Base-by-base conservation (phyloP, 2,888 invertebrate species). In the Salpingus planirostris region DNA sequence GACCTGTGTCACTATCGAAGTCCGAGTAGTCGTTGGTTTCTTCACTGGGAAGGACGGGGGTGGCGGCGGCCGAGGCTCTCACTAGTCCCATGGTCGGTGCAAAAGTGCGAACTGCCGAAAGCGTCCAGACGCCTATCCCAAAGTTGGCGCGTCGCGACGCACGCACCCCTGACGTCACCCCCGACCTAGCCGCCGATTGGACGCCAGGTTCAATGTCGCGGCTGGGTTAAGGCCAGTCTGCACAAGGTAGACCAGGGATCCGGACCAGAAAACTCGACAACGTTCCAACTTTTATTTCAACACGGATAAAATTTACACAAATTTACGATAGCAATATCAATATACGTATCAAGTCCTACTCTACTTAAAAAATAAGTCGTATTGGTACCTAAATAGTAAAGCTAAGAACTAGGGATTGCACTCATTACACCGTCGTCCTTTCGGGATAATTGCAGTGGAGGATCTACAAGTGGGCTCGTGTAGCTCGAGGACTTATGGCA, bases 81-180 rank as follows among this genome's bases (percentile, higher is more conserved):
- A 41, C 48, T 36, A 48, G 42, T 42, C 47, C 48, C 48, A 48
- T 48, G 44, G 36, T 47, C 46, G 37, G 43, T 11, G 33, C 13
- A 15, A 28, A 24, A 38, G 31, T 41, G 38, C 28, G 18, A 11
- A 32, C 28, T 27, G 10, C 13, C 12, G 29, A 24, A 33, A 37
- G 40, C 35, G 42, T 43, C 44, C 24, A 29, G 44, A 44, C 43
- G 44, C 39, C 36, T 40, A 21, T 34, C 31, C 31, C 36, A 40
- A 50, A 49, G 44, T 52, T 54, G 49, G 50, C 49, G 52, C 50
- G 43, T 37, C 33, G 36, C 43, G 48, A 36, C 48, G 52, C 50
- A 50, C 54, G 69, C 66, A 60, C 47, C 62, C 41, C 55, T 71
- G 73, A 74, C 73, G 73, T 73, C 72, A 71, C 67, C 62, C 55